Base-by-base conservation (phyloP, 1,140 invertebrate species). In the Cheumatopsyche charites region DNA sequence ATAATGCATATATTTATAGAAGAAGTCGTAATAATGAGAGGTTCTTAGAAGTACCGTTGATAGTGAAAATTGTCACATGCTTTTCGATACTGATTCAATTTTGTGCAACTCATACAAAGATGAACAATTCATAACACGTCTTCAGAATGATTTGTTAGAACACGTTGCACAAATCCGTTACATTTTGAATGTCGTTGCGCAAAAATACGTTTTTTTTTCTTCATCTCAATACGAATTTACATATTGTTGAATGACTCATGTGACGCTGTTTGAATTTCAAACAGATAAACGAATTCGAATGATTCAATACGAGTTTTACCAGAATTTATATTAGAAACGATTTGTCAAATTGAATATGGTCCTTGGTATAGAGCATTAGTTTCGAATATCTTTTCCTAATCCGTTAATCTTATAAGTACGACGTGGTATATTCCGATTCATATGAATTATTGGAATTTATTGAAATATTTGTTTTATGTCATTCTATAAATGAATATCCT, bases 191-290 rank as follows among this genome's bases (percentile, higher is more conserved):
- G 23, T 58, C 23, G 47, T 52, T 52, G 15, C 15, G 19, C 47
- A 36, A 36, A 36, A 36, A 36, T 36, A 36, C 29, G 29, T 36
- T 36, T 52, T 52, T 52, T 45, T 52, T 17, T 17, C 1, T 52
- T 25, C 12, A 12, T 58, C 55, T 58, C 21, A 13, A 58, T 58
- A 13, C 55, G 12, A 21, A 58, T 58, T 58, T 58, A 11, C 55
- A 58, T 58, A 25, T 58, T 58, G 6, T 58, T 25, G 21, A 58
- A 58, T 58, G 55, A 58, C 17, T 58, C 55, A 58, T 58, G 55
- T 58, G 55, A 21, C 55, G 13, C 13, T 6, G 55, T 26, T 58
- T 25, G 55, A 58, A 58, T 58, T 58, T 26, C n/a, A 23, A 58
- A 58, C 25, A 25, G 12, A 42, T n/a, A 12, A 3, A 15, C 15